Evolutionary conservation across 1,140 invertebrate species (phyloP), one percentile per base, ranked within the genome.

Genomic region (Triops longicaudatus): DNA sequence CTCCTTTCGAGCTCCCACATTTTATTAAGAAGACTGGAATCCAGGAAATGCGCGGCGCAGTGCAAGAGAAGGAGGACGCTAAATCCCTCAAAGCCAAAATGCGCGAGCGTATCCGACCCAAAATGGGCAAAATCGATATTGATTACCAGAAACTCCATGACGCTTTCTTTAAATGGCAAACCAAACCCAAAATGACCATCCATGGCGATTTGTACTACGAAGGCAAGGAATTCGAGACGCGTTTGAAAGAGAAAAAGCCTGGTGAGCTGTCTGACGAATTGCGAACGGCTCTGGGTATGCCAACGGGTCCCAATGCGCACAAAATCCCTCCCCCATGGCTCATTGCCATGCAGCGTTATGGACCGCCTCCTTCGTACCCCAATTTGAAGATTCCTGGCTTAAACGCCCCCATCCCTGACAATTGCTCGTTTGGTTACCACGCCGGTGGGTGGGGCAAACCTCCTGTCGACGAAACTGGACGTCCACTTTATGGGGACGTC

Each of bases 121-220:
- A 99, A 85, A 89, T 99, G 81, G 98, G 98, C 11, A 99, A 99
- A 87, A 99, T 99, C 80, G 98, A 99, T 83, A 99, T 99, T 81
- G 98, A 99, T 86, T 99, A 99, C 85, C 97, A 99, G 84, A 99
- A 99, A 83, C 85, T 99, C 41, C 98, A 99, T 82, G 98, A 99
- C 84, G 98, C 98, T 0, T 99, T 99, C 85, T 99, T 99, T 86
- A 96, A 96, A 87, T 99, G 96, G 95, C 98, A 99, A 84, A 98
- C 96, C 0, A 99, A 99, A 85, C 98, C 98, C 0, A 91, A 93
- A 80, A 97, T 99, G 94, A 98, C 97, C 0, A 98, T 98, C 81
- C 98, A 98, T 84, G 98, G 98, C 17, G 98, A 99, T 86, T 85
- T 99, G 0, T 99, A 99, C 85, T 99, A 99, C 85, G 98, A 99